Evolutionary conservation across 2,113 vertebrate species (phyloP), one percentile per base, ranked within the genome.

Genomic region (Australoheros scitulus): DNA sequence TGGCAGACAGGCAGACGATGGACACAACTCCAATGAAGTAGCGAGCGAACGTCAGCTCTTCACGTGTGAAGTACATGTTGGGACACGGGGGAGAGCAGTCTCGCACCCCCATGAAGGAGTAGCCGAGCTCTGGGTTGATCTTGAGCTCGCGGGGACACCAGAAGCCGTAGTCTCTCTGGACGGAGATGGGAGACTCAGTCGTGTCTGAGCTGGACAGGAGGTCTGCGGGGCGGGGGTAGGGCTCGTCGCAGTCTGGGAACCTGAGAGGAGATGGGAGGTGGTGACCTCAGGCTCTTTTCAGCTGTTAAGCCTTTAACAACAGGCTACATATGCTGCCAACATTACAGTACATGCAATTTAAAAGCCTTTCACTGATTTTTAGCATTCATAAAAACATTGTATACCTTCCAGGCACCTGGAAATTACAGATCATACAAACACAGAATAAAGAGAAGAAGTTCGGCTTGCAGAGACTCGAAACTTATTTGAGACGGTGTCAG

Each of bases 1-100:
- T 99, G 83, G 98, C 98, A 0, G 98, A 99, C 77, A 99, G 97
- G 95, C 98, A 99, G 88, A 99, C 96, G 68, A 99, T 98, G 92
- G 98, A 99, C 92, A 99, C 97, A 76, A 98, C 96, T 3, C 98
- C 98, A 52, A 99, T 98, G 94, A 99, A 98, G 94, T 99, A 99
- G 61, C 98, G 97, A 64, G 97, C 97, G 32, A 99, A 98, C 13
- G 95, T 95, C 47, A 99, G 97, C 92, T 99, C 98, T 85, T 99
- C 96, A 1, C 96, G 96, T 0, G 96, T 95, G 70, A 99, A 99
- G 86, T 98, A 99, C 98, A 99, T 99, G 92, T 99, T 99, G 77
- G 97, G 97, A 88, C 98, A 99, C 3, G 98, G 98, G 22, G 98
- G 97, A 0, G 98, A 99, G 91, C 98, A 99, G 94, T 99, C 98